phyloP scores from a whole-genome alignment of 2,888 invertebrate genomes.

The Odontomyia ornata region DNA sequence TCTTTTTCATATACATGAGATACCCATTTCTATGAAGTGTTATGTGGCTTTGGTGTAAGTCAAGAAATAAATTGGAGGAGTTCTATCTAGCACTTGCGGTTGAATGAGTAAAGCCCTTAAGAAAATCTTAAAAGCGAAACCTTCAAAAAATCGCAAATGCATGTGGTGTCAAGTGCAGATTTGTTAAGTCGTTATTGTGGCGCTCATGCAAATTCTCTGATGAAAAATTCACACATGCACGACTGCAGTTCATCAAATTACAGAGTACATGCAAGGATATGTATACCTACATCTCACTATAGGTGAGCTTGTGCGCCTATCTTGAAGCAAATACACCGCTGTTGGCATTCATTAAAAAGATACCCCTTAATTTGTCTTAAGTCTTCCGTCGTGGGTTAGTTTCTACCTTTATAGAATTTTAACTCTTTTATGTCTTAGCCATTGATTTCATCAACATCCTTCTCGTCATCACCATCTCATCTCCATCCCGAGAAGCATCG shows the following conservation, averaged over 20 bases:
- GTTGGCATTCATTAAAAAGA: constrained; percentile 46
- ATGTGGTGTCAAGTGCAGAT: constrained; percentile 37
- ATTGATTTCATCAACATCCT: constrained; percentile 46
- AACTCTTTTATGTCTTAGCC: constrained; percentile 48
- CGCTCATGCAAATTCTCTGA: constrained; percentile 19
- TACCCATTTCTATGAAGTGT: too few relatives aligned
- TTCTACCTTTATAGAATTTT: constrained; percentile 39
- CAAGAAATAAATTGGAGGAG: constrained; percentile 39
- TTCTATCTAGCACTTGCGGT: constrained; percentile 13
- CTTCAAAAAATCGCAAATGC: constrained; percentile 21
- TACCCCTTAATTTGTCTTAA: constrained; percentile 47
- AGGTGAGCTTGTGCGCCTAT: background rate
- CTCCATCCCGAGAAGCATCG: constrained; percentile 31
- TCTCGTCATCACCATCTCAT: constrained; percentile 23
- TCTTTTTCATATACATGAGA: background rate
- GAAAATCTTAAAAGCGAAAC: constrained; percentile 34
- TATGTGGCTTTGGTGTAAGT: background rate
- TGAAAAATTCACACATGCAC: background rate
- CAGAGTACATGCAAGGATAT: constrained; percentile 7
- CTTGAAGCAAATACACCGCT: background rate
- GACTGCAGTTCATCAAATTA: constrained; percentile 28
- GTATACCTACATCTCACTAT: background rate
- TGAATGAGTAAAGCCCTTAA: constrained; percentile 39
- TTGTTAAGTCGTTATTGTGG: constrained; percentile 41
- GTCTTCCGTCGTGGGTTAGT: constrained; percentile 44